A percentile compares a stretch with the other conserved stretches of the same genome.
Evolutionary conservation across 2,797 vertebrate genomes (phyloP).

Genomic region (Helarctos malayanus): DNA sequence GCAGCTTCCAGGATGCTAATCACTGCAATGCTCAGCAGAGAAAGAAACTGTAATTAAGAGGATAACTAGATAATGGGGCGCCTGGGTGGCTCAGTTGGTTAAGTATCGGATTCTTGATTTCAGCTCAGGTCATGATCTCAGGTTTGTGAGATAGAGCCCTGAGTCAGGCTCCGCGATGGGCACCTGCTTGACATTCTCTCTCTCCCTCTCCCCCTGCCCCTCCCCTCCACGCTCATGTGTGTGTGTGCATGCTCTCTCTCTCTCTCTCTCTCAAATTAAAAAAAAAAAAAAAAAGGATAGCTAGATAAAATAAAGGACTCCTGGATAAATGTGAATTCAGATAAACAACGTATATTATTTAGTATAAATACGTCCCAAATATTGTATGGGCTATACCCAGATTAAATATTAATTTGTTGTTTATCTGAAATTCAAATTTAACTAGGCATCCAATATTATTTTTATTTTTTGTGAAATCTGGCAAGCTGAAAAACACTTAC

Average conservation of each 20-base stretch:
- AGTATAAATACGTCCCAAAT: not conserved
- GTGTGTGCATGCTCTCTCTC: not conserved
- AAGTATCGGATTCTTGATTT: not conserved
- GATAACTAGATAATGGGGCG: not conserved
- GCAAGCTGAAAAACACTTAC: not conserved
- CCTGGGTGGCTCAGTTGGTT: not conserved
- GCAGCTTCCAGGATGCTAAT: not conserved
- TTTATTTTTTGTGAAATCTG: slow-evolving; percentile 30
- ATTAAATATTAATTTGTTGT: not conserved
- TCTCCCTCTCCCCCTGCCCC: not conserved
- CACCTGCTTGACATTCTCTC: not conserved
- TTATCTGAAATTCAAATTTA: slow-evolving; percentile 59
- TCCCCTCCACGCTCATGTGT: not conserved
- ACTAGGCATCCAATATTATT: not conserved
- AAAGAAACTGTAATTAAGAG: not conserved
- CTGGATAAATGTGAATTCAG: not conserved
- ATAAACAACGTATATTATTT: not conserved
- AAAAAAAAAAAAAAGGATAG: not conserved
- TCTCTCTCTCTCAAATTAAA: not conserved
- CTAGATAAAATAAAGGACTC: not conserved
- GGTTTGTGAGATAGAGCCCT: not conserved
- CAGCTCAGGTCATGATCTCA: not conserved
- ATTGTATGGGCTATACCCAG: not conserved
- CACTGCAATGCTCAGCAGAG: not conserved
- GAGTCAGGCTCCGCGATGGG: not conserved